phyloP scores from a whole-genome alignment of 2,797 vertebrate genomes.

The Argyrosomus regius region DNA sequence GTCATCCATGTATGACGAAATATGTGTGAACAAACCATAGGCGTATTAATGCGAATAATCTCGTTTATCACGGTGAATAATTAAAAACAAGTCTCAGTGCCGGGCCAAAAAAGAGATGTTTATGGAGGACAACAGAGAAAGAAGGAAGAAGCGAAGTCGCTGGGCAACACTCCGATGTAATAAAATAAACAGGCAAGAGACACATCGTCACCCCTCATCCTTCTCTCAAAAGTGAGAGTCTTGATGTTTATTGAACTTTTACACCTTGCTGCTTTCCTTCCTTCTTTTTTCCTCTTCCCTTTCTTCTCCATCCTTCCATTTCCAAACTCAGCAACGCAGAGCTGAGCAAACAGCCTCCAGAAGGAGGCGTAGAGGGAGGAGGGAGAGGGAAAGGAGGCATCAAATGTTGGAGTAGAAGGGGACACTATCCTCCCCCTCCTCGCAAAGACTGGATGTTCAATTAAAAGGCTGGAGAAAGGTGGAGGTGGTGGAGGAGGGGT shows the following conservation, averaged over 20 bases:
- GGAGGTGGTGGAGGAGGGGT: slow-evolving; percentile 44
- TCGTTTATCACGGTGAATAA: slow-evolving; percentile 45
- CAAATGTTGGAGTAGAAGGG: slow-evolving; percentile 41
- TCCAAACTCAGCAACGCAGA: slow-evolving; percentile 68
- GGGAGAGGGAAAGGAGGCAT: slow-evolving; percentile 46
- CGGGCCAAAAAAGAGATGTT: slow-evolving; percentile 14
- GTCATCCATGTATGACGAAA: slow-evolving; percentile 55
- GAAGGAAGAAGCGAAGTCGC: background rate
- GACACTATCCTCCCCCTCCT: slow-evolving; percentile 33
- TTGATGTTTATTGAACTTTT: slow-evolving; percentile 56
- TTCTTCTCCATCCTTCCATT: slow-evolving; percentile 39
- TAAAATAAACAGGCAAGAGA: slow-evolving; percentile 44
- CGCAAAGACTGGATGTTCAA: slow-evolving; percentile 65
- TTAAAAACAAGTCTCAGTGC: slow-evolving; percentile 47
- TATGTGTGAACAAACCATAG: slow-evolving; percentile 48
- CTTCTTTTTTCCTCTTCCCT: slow-evolving; percentile 18
- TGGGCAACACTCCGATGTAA: slow-evolving; percentile 20
- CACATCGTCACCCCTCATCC: slow-evolving; percentile 9
- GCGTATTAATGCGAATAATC: slow-evolving; percentile 28
- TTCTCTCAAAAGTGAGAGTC: slow-evolving; percentile 33
- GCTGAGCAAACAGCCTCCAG: slow-evolving; percentile 61
- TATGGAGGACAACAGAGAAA: slow-evolving; percentile 15
- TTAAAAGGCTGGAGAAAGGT: slow-evolving; percentile 74
- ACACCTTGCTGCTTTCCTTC: slow-evolving; percentile 24
- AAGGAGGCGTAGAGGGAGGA: slow-evolving; percentile 50